Evolutionary conservation across 1,140 invertebrate genomes (phyloP), one percentile per base, ranked within the genome.

Genomic region (Pseudomyrmex pallidus): DNA sequence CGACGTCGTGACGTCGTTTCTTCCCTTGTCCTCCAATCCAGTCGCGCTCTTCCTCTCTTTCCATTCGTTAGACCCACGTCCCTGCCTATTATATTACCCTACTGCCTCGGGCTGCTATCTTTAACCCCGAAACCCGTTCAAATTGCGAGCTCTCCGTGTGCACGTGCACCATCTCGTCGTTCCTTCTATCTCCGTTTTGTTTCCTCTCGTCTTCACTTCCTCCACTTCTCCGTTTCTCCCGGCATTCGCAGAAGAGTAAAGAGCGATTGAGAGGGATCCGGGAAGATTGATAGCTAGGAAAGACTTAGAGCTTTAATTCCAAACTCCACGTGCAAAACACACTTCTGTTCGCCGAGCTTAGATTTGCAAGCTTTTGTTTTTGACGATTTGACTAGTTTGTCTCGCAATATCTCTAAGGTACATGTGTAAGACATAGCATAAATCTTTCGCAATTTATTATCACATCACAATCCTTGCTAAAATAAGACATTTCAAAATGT

Each of bases 1-100:
- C 68, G 50, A 62, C 57, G 80, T 82, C 72, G 25, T 74, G 82
- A 87, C 85, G 46, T 74, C 67, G 67, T 74, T 74, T 63, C 83
- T 88, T 56, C 50, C 82, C 25, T 25, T 25, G 48, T 54, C 50
- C 76, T 8, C 52, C 50, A 48, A 12, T 9, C 56, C 35, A 22
- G 8, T 54, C 63, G 17, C 25, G 54, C 63, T 74, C 85, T 56
- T 84, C 54, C 87, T 77, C 70, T 91, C 86, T 85, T 83, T 84
- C 54, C 82, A 85, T 84, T 88, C 90, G 87, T 90, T 86, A 90
- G 80, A 82, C 85, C 35, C 85, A 86, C 85, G 82, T 80, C 84
- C 76, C 86, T 78, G 84, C 87, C 87, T 90, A 91, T 91, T 91
- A 89, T 90, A 90, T 91, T 91, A 91, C 90, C 87, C 90, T 89